These are phyloP conservation scores for Megaceryle alcyon DNA, from an alignment of 2,797 vertebrate genomes.

Conservation along the genomic window DNA sequence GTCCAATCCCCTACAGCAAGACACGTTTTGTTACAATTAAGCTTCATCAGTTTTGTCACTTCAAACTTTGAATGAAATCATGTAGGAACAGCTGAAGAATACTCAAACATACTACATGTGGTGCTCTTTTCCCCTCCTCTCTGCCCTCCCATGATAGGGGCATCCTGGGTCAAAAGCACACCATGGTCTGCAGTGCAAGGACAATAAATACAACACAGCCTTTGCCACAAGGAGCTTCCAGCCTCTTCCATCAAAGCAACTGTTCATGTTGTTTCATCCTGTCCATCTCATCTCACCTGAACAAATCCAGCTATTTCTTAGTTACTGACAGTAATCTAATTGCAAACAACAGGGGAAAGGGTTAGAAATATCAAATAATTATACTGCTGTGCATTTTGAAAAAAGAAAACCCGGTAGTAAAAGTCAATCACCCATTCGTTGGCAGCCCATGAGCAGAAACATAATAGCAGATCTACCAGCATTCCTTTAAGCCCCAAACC, in stretches of 20 bases:
- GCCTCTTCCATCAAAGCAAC: not conserved
- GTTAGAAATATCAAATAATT: not conserved
- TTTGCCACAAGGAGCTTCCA: not conserved
- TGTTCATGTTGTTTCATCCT: not conserved
- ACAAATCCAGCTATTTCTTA: not conserved
- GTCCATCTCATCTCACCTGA: not conserved
- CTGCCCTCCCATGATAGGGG: not conserved
- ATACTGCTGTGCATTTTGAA: not conserved
- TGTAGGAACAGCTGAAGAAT: not conserved
- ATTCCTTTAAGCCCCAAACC: not conserved
- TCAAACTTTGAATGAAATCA: not conserved
- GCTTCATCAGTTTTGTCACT: not conserved
- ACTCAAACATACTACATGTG: rapidly evolving
- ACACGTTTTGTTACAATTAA: not conserved
- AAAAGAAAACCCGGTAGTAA: not conserved
- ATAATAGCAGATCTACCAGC: not conserved
- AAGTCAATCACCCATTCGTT: not conserved
- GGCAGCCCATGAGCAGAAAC: not conserved
- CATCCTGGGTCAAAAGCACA: not conserved
- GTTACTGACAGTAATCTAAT: not conserved
- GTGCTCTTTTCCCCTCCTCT: not conserved
- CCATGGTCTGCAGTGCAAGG: rapidly evolving
- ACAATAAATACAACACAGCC: not conserved
- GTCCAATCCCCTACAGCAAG: not conserved
- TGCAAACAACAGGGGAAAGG: not conserved